Evolutionary conservation across 2,888 invertebrate species (phyloP).

Genomic region (Erynnis tages): DNA sequence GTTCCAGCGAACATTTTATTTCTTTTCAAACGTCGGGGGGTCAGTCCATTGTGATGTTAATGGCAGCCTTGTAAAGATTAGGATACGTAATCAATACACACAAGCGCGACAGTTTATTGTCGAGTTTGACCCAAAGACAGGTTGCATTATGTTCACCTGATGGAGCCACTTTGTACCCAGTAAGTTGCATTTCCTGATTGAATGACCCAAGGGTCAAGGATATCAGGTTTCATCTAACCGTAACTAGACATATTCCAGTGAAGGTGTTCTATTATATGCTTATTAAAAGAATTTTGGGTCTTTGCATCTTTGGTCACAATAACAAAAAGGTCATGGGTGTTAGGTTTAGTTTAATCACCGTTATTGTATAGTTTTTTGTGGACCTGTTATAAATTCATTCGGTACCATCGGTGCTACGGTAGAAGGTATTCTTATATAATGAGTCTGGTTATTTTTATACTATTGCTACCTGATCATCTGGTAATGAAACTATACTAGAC

Average conservation of each 20-base stretch:
- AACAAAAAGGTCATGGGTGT: too few relatives aligned
- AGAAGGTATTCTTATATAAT: too few relatives aligned
- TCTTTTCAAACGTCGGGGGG: conserved; percentile 52
- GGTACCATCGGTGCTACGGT: too few relatives aligned
- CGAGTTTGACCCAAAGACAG: conserved; percentile 61
- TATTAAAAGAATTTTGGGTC: neutral
- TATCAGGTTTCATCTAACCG: conserved; percentile 29
- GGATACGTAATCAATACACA: conserved; percentile 55
- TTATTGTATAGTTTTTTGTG: too few relatives aligned
- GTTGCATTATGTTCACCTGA: conserved; percentile 43
- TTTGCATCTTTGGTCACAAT: too few relatives aligned
- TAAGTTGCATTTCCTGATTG: conserved; percentile 31
- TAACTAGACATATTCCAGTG: neutral
- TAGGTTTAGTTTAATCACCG: too few relatives aligned
- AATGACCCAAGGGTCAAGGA: conserved; percentile 33
- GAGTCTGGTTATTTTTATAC: too few relatives aligned
- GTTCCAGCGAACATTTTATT: conserved; percentile 52
- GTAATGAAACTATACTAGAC: too few relatives aligned
- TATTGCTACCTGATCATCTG: too few relatives aligned
- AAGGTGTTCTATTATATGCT: neutral
- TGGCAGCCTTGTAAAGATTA: conserved; percentile 44
- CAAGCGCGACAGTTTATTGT: conserved; percentile 50
- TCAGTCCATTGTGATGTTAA: conserved; percentile 64
- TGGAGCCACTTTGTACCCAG: conserved; percentile 43
- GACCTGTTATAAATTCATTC: too few relatives aligned